Evolutionary conservation across 1,140 invertebrate species (phyloP).

Genomic region (Bombus pyrosoma): DNA sequence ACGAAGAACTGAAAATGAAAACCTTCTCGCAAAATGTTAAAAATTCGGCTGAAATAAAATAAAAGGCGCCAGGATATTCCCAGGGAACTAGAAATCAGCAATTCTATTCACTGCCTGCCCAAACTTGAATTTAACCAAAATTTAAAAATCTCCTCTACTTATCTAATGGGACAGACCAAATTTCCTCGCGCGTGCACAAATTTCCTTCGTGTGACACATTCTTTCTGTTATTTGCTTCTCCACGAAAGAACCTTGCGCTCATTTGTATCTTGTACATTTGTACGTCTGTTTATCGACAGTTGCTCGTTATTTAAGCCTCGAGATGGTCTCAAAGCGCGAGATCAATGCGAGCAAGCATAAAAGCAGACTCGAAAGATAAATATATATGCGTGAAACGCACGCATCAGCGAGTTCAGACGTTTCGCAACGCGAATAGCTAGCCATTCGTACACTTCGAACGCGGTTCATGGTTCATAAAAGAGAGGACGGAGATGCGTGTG

Average conservation of each 20-base stretch:
- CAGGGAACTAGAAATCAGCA: no score
- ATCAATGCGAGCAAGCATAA: conserved; percentile 24
- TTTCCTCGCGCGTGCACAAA: background rate
- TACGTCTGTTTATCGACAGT: conserved; percentile 6
- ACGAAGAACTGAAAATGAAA: no score
- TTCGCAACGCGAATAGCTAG: conserved; percentile 17
- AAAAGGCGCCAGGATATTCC: no score
- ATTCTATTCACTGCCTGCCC: no score
- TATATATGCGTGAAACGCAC: background rate
- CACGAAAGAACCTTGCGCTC: background rate
- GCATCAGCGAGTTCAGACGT: conserved; percentile 11
- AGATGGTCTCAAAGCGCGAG: conserved; percentile 13
- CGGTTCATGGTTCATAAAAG: conserved; percentile 37
- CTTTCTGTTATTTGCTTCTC: background rate
- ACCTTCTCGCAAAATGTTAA: no score
- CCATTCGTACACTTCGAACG: conserved; percentile 2
- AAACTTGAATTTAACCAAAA: no score
- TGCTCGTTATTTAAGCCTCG: conserved; percentile 28
- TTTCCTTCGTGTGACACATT: background rate
- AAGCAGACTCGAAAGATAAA: conserved; percentile 33
- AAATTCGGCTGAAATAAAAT: no score
- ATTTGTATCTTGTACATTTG: background rate
- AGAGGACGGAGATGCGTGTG: background rate
- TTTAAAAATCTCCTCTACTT: no score
- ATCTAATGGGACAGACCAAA: background rate